Evolutionary conservation across 1,140 invertebrate species (phyloP).

Genomic region (Fopius arisanus): DNA sequence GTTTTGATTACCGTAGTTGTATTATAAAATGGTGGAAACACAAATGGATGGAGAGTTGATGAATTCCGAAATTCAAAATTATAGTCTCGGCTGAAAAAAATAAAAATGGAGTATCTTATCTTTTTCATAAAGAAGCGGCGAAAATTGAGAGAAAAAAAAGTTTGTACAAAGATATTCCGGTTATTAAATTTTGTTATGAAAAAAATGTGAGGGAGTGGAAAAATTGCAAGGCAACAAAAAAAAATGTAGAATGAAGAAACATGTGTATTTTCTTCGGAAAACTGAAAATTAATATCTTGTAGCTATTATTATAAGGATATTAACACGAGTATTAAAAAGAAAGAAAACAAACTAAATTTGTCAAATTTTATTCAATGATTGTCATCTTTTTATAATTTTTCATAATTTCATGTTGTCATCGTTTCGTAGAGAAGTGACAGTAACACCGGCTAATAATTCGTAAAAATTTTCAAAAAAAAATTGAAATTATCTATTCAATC

Average conservation of each 20-base stretch:
- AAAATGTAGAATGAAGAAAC: slow-evolving; percentile 47
- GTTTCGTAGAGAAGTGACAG: no score
- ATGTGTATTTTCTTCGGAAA: slow-evolving; percentile 66
- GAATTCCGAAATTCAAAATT: slow-evolving; percentile 61
- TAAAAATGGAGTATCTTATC: slow-evolving; percentile 48
- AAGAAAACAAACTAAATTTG: slow-evolving; percentile 1
- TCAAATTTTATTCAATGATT: slow-evolving; percentile 5
- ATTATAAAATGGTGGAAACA: slow-evolving; percentile 46
- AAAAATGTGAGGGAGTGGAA: slow-evolving; percentile 25
- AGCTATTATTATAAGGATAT: slow-evolving; percentile 55
- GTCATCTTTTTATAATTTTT: neutral
- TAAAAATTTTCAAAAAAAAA: neutral
- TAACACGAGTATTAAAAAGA: slow-evolving; percentile 59
- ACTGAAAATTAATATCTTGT: slow-evolving; percentile 50
- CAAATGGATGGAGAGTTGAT: slow-evolving; percentile 33
- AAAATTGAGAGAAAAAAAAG: slow-evolving; percentile 48
- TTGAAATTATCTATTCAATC: neutral
- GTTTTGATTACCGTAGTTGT: slow-evolving; percentile 53
- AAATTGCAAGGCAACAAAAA: slow-evolving; percentile 34
- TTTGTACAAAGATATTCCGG: slow-evolving; percentile 66
- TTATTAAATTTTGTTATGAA: slow-evolving; percentile 65
- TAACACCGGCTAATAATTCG: neutral
- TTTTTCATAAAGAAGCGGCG: slow-evolving; percentile 54
- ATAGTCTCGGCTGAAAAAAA: slow-evolving; percentile 48
- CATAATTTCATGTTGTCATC: no score